Evolutionary conservation across 1,140 invertebrate species (phyloP).

Genomic region (Chelonus insularis): DNA sequence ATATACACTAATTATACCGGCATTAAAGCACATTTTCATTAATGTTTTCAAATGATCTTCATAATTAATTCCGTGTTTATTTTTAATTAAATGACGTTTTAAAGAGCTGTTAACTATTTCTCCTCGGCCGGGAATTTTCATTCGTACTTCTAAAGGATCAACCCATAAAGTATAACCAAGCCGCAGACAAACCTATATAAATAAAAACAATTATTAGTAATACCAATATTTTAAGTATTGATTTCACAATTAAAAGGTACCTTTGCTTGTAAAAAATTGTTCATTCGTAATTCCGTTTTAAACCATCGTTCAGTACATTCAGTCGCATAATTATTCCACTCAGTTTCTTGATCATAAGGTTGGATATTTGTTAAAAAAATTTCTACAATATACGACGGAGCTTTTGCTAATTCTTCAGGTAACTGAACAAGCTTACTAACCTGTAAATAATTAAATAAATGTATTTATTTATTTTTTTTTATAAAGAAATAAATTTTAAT

Average conservation of each 20-base stretch:
- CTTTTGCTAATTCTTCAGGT: constrained; percentile 40
- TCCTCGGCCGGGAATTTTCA: constrained; percentile 39
- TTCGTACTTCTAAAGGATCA: constrained; percentile 44
- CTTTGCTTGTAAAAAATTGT: constrained; percentile 42
- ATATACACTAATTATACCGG: constrained; percentile 5
- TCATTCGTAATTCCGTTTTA: constrained; percentile 29
- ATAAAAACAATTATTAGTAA: too few relatives aligned
- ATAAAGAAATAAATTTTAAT: constrained; percentile 22
- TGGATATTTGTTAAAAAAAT: constrained; percentile 44
- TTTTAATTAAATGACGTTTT: constrained; percentile 35
- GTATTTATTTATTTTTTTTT: too few relatives aligned
- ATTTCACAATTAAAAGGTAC: too few relatives aligned
- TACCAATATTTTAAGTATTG: too few relatives aligned
- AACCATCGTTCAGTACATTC: constrained; percentile 41
- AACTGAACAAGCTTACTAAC: constrained; percentile 41
- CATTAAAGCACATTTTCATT: constrained; percentile 22
- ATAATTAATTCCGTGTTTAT: constrained; percentile 39
- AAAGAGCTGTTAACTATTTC: constrained; percentile 40
- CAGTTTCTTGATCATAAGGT: constrained; percentile 50
- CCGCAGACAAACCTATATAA: constrained; percentile 47
- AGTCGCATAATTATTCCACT: constrained; percentile 45
- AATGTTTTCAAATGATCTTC: constrained; percentile 39
- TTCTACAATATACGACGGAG: constrained; percentile 44
- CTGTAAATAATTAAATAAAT: constrained; percentile 32
- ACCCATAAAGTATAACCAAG: constrained; percentile 51